Evolutionary conservation across 2,888 invertebrate species (phyloP).

Genomic region (Nymphalis c-album): DNA sequence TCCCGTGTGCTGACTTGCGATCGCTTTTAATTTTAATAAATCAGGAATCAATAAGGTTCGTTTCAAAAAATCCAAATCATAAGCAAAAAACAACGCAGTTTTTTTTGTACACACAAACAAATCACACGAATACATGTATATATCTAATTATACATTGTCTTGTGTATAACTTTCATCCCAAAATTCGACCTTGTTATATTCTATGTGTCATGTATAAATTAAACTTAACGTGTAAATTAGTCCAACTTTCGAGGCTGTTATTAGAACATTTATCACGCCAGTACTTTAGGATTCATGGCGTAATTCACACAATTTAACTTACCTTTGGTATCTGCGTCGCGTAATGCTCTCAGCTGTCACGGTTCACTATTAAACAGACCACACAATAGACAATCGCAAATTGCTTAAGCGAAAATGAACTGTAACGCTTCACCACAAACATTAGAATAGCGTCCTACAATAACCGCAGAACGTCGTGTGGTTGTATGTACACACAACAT

Average conservation of each 20-base stretch:
- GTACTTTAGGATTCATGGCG: constrained; percentile 8
- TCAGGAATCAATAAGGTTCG: too few relatives aligned
- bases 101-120: too few relatives aligned
- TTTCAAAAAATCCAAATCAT: too few relatives aligned
- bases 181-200: too few relatives aligned
- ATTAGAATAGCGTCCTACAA: neutral
- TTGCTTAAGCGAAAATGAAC: neutral
- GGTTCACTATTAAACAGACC: constrained; percentile 5
- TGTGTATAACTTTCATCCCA: too few relatives aligned
- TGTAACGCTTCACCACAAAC: neutral
- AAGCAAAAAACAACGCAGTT: too few relatives aligned
- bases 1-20: too few relatives aligned
- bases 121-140: too few relatives aligned
- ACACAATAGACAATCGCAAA: neutral
- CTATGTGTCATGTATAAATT: neutral
- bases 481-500: constrained; percentile 17
- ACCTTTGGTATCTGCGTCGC: constrained; percentile 3
- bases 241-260: constrained; percentile 1
- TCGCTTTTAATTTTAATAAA: too few relatives aligned
- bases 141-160: too few relatives aligned
- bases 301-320: constrained; percentile 12
- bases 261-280: constrained; percentile 7
- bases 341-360: constrained; percentile 7
- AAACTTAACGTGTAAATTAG: constrained; percentile 2
- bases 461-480: constrained; percentile 5